These are phyloP conservation scores for Poeciliopsis occidentalis DNA, from an alignment of 2,113 vertebrate species.

Conservation along the genomic window DNA sequence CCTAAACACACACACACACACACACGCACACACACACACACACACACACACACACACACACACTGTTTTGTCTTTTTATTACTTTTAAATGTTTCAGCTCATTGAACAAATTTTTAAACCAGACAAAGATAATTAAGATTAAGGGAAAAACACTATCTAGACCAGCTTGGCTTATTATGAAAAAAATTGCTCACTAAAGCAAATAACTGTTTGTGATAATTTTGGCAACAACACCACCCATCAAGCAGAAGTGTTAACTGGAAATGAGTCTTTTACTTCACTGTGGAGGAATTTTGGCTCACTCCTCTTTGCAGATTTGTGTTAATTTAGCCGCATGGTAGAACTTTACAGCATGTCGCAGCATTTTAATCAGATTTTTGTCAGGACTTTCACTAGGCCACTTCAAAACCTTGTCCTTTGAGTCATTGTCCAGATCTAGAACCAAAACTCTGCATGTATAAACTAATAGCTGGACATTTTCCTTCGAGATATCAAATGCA, in stretches of 20 bases:
- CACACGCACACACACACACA: too few relatives aligned
- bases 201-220: neutral
- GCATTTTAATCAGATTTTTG: neutral
- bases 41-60: too few relatives aligned
- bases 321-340: neutral
- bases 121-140: neutral
- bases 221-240: neutral
- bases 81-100: neutral
- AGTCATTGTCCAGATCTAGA: neutral
- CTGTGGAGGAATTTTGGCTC: neutral
- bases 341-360: neutral
- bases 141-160: neutral
- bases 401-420: neutral
- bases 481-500: too few relatives aligned
- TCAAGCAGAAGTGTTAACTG: neutral
- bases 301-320: neutral
- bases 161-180: neutral
- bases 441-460: neutral
- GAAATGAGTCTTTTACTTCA: neutral
- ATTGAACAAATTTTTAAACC: neutral
- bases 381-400: neutral
- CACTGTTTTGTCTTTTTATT: neutral
- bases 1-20: neutral
- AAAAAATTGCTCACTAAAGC: neutral
- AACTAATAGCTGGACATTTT: too few relatives aligned